Evolutionary conservation across 2,797 vertebrate species (phyloP).

Genomic region (Artibeus jamaicensis): DNA sequence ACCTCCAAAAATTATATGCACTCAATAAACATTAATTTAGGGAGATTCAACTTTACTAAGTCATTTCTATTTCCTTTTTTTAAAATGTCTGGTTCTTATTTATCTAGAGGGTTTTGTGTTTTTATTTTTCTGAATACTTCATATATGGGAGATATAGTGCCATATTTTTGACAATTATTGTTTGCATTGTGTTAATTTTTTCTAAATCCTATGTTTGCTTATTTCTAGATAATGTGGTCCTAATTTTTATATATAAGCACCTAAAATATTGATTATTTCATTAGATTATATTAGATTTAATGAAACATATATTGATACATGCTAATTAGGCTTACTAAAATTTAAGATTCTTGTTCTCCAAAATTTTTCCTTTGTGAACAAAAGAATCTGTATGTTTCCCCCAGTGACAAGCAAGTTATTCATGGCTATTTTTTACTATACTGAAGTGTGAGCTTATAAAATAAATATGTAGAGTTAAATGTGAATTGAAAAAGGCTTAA

Average conservation of each 20-base stretch:
- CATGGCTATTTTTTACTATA: neutral
- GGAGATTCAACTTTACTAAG: neutral
- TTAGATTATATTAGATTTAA: neutral
- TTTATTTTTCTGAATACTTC: neutral
- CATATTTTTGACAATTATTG: neutral
- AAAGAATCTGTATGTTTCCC: neutral
- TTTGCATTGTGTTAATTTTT: neutral
- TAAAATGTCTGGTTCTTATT: neutral
- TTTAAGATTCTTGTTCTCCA: neutral
- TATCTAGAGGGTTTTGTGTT: neutral
- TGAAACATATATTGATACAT: neutral
- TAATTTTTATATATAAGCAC: neutral
- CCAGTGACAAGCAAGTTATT: neutral
- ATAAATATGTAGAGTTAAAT: neutral
- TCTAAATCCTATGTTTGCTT: neutral
- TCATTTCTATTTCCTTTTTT: neutral
- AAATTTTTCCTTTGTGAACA: neutral
- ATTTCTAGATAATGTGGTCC: neutral
- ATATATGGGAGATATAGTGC: neutral
- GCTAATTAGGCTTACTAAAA: constrained; percentile 9
- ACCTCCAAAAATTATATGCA: neutral
- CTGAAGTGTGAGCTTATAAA: neutral
- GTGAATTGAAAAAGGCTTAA: neutral
- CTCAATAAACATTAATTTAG: neutral
- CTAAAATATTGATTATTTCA: neutral